Conservation (phyloP, 2,888 invertebrate species). For the Hofmannophila pseudospretella region DNA sequence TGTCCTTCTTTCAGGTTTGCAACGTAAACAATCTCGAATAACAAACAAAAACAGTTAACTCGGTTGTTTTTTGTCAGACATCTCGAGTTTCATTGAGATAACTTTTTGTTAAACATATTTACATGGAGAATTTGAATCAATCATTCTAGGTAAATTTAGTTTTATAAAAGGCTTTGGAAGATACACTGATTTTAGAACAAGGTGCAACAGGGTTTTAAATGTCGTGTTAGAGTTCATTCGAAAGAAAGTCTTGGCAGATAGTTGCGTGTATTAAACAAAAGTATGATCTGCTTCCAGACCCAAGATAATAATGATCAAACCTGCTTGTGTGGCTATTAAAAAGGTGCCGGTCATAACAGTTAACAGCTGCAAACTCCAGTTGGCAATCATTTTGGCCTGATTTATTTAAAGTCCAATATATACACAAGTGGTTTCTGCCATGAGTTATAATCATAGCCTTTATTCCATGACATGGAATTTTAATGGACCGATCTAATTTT, state of each 20-base stretch:
- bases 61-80: neutral
- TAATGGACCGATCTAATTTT: slow-evolving; percentile 41
- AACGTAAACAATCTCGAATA: slow-evolving; percentile 2
- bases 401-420: slow-evolving; percentile 28
- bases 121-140: too few species aligned
- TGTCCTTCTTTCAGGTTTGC: slow-evolving; percentile 3
- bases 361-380: slow-evolving; percentile 34
- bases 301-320: slow-evolving; percentile 45
- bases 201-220: slow-evolving; percentile 26
- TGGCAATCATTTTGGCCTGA: slow-evolving; percentile 43
- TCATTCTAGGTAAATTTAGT: too few species aligned
- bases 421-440: slow-evolving; percentile 31
- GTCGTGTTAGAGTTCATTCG: slow-evolving; percentile 17
- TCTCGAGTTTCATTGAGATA: neutral
- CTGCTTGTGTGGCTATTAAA: slow-evolving; percentile 36
- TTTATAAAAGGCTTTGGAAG: slow-evolving; percentile 8
- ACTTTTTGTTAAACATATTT: too few species aligned
- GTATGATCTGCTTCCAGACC: slow-evolving; percentile 24
- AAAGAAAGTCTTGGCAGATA: slow-evolving; percentile 18
- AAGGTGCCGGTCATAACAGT: slow-evolving; percentile 33
- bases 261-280: slow-evolving; percentile 24
- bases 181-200: slow-evolving; percentile 9
- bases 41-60: neutral
- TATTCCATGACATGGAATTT: slow-evolving; percentile 35
- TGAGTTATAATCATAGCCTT: slow-evolving; percentile 27